Evolutionary conservation across 2,797 vertebrate genomes (phyloP), one percentile per base, ranked within the genome.

Genomic region (Cyprinodon diabolis): DNA sequence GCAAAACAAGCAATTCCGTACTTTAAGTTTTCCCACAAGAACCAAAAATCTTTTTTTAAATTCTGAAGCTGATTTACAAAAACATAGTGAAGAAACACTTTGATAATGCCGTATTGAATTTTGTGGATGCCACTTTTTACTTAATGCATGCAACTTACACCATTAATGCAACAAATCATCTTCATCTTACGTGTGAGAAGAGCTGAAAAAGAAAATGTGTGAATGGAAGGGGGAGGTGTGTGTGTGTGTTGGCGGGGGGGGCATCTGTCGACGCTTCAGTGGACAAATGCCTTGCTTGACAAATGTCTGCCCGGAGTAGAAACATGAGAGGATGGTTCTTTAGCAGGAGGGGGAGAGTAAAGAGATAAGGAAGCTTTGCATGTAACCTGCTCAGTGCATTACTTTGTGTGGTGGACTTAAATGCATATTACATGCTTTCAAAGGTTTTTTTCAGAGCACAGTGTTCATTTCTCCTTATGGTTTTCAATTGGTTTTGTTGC

Each of bases 201-300:
- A 30, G 62, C 48, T 30, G 60, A 62, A 75, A 71, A 63, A 9
- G 54, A 40, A 12, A 54, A 43, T 47, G 48, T 68, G 79, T 71
- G 70, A 69, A 67, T 60, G 40, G 62, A 49, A 66, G 47, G n/a
- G 45, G 11, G 62, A 47, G 40, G 21, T 65, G 58, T 48, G 47
- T 48, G 47, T 48, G 40, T 43, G 40, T 43, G 40, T 43, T 30
- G 58, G 4, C n/a, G n/a, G 58, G 57, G 43, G n/a, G 66, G 66
- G 0, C 62, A 21, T 75, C 69, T 80, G 75, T 80, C 89, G 88
- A 89, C 85, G 85, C 84, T 78, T 80, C 77, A 80, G 76, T 69
- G 77, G 83, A 87, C 90, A 90, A 90, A 92, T 89, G 86, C 70
- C 77, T 80, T 1, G 69, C 85, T 88, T 91, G 90, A 92, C 89